Conservation (phyloP, 1,140 invertebrate species). For the Wiebesia pumilae region DNA sequence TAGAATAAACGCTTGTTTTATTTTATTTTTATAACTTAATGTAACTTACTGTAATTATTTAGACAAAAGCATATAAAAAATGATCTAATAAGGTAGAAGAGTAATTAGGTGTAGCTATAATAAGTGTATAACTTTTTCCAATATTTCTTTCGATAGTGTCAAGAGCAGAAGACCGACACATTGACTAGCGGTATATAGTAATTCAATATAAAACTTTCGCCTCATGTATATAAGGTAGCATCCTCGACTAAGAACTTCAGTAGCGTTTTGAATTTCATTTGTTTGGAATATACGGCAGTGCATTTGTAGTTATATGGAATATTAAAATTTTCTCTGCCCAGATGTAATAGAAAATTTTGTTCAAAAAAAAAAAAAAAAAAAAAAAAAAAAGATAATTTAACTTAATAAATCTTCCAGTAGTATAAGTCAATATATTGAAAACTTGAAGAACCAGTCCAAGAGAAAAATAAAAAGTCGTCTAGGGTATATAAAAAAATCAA, state of each 20-base stretch:
- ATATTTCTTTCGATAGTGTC: conserved; percentile 7
- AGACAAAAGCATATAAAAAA: neutral
- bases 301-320: neutral
- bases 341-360: neutral
- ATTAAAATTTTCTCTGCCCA: conserved; percentile 4
- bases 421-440: neutral
- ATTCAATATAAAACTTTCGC: conserved; percentile 24
- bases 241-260: neutral
- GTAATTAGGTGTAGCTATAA: conserved; percentile 6
- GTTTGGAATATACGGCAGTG: neutral
- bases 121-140: conserved; percentile 2
- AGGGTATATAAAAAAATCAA: neutral
- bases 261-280: conserved; percentile 24
- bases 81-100: neutral
- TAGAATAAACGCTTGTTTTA: too few species aligned
- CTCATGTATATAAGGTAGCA: neutral
- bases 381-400: neutral
- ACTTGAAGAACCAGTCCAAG: neutral
- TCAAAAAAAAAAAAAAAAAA: neutral
- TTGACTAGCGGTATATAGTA: neutral
- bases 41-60: neutral
- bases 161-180: neutral
- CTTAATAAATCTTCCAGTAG: neutral
- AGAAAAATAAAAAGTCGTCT: neutral
- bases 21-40: too few species aligned